Conservation (phyloP, 1,140 invertebrate genomes). For the Bombus sibiricus region DNA sequence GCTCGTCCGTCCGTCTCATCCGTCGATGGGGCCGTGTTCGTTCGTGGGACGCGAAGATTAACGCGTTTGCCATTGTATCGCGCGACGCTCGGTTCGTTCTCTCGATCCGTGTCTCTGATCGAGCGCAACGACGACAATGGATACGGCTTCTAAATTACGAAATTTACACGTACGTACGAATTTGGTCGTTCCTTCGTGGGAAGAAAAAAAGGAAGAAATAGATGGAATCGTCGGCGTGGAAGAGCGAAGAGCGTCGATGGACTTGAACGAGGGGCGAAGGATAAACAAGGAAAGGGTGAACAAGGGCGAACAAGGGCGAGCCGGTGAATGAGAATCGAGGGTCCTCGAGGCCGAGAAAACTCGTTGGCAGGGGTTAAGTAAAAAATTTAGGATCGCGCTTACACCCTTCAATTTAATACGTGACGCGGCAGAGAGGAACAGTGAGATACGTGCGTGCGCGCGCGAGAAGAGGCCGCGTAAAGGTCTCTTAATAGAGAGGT, state of each 20-base stretch:
- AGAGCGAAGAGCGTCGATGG: background rate
- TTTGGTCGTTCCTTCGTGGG: background rate
- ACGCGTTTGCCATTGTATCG: slow-evolving; percentile 49
- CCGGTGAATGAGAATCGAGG: slow-evolving; percentile 55
- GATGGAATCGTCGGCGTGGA: background rate
- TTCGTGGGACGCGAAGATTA: slow-evolving; percentile 73
- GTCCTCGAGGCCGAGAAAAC: slow-evolving; percentile 51
- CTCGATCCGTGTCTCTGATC: background rate
- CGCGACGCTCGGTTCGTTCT: background rate
- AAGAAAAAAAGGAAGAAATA: no score
- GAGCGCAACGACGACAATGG: background rate
- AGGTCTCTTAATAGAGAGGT: slow-evolving; percentile 72
- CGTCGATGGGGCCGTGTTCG: slow-evolving; percentile 33
- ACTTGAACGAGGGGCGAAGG: background rate
- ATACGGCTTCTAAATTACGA: background rate
- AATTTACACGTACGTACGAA: background rate
- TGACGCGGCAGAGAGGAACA: slow-evolving; percentile 59
- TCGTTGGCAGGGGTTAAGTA: slow-evolving; percentile 45
- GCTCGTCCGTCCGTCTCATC: slow-evolving; percentile 7
- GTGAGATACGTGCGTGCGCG: background rate
- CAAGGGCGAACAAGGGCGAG: background rate
- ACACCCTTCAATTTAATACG: slow-evolving; percentile 79
- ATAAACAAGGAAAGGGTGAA: slow-evolving; percentile 8
- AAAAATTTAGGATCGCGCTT: slow-evolving; percentile 55
- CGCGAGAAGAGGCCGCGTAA: slow-evolving; percentile 62